Percentiles rank a stretch among this genome's conserved stretches.
Conservation (phyloP, 2,888 invertebrate genomes). For the Eristalis tenax region DNA sequence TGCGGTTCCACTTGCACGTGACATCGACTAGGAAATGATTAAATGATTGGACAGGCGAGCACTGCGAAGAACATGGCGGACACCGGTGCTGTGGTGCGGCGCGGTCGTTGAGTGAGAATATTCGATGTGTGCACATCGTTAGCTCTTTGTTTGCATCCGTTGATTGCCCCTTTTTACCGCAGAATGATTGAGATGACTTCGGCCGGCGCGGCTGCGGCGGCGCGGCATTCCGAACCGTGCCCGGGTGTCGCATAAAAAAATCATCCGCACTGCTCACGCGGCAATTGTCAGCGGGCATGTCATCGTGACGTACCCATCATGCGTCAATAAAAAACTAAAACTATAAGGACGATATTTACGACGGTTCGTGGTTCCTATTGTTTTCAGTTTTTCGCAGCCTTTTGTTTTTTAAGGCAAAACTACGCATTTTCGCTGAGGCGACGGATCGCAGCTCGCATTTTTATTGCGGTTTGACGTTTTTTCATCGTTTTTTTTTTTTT, state of each 20-base stretch:
- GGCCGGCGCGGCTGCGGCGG: no score
- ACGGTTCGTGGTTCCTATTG: conserved; percentile 18
- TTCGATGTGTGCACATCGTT: conserved; percentile 62
- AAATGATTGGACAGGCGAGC: conserved; percentile 61
- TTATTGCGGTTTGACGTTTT: conserved; percentile 62
- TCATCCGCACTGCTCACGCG: conserved; percentile 6
- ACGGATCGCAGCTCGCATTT: conserved; percentile 27
- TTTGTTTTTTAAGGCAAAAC: no score
- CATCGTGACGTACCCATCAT: conserved; percentile 53
- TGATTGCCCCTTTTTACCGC: conserved; percentile 58
- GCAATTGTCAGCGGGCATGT: conserved; percentile 32
- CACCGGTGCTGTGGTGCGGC: not conserved
- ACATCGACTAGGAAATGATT: conserved; percentile 69
- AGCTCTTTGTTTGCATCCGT: conserved; percentile 64
- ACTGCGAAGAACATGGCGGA: conserved; percentile 33
- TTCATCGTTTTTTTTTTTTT: conserved; percentile 24
- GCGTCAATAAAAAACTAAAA: conserved; percentile 71
- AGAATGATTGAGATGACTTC: conserved; percentile 39
- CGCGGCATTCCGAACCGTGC: not conserved
- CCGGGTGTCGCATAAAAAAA: conserved; percentile 6
- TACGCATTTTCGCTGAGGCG: not conserved
- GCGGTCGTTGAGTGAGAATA: conserved; percentile 33
- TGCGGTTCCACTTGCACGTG: conserved; percentile 66
- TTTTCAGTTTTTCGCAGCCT: not conserved
- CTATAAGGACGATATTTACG: conserved; percentile 65